Evolutionary conservation across 2,888 invertebrate species (phyloP), one percentile per base, ranked within the genome.

Genomic region (Acronicta leporina): DNA sequence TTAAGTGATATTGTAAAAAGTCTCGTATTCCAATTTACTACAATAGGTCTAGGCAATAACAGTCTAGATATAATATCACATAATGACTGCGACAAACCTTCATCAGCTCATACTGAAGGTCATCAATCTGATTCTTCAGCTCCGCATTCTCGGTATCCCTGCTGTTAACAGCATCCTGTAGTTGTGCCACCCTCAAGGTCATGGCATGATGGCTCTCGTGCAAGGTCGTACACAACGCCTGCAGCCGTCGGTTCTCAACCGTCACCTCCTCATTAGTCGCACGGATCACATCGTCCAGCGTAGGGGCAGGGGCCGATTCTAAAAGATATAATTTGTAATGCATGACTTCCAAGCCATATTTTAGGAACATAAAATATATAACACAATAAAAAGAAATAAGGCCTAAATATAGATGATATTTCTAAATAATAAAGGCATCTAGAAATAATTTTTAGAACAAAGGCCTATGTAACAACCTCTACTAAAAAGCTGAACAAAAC

Each of bases 71-170:
- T 30, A 9, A 7, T 7, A 27, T 2, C 9, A 9, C 1, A 30
- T 30, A 30, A 30, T 27, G 25, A 7, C 9, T 9, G 2, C 6
- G 33, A 38, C 52, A 11, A 53, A 94, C 97, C 95, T 98, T 98
- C 83, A 97, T 96, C 47, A 98, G 89, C 85, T 98, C 98, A 83
- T 98, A 99, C 87, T 99, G 98, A 53, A 99, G 92, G 88, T 99
- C 99, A 83, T 99, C 99, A 49, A 99, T 97, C 94, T 99, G 98
- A 90, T 99, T 99, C 87, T 98, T 97, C 53, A 99, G 94, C 88
- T 99, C 99, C 0, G 99, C 99, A 66, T 97, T 97, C 92, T 99
- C 97, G 0, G 99, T 99, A 91, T 99, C 99, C 76, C 98, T 96
- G 13, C 98, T 98, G 52, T 97, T 98, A 51, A 98, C 96, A 0